Base-by-base conservation (phyloP, 2,797 vertebrate genomes). In the Labeo calbasu region DNA sequence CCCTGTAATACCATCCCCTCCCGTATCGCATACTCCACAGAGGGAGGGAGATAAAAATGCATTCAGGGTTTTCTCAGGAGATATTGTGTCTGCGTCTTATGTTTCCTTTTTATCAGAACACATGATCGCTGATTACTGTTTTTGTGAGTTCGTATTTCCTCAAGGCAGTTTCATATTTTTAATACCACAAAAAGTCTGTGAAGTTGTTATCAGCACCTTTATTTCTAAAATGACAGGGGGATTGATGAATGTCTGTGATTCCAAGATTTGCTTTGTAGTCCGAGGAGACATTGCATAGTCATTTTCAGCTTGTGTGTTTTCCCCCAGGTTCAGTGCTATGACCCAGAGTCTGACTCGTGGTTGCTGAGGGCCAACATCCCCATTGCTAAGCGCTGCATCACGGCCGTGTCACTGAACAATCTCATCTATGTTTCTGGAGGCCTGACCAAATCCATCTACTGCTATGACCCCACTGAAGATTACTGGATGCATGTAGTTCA, bases 401-500 rank as follows among this genome's bases (percentile, higher is more conserved):
- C 98, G 0, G 98, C 98, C 0, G 98, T 99, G 82, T 98, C 98
- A 83, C 92, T 99, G 65, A 99, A 97, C 93, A 99, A 98, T 89
- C 88, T 99, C 86, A 95, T 99, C 90, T 99, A 99, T 0, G 97
- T 99, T 85, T 96, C 96, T n/a, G 98, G 98, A 0, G 98, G 98
- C 19, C 96, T 99, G 87, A 99, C 98, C 87, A 98, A 97, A 91
- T 96, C 96, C 28, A 96, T 99, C 88, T 99, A 96, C 92, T 99
- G 98, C 92, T 99, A 99, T 2, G 98, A 99, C 90, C 98, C 98
- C 0, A 82, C 87, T 32, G 97, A 98, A 90, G 97, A 99, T 93
- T 98, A 97, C 93, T 99, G 98, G 98, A 99, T 99, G 92, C 97
- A 97, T 0, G 97, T 99, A 72, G 96, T 97, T 70, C 96, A 99